phyloP scores from a whole-genome alignment of 1,140 invertebrate genomes.

The Lordiphosa mommai region DNA sequence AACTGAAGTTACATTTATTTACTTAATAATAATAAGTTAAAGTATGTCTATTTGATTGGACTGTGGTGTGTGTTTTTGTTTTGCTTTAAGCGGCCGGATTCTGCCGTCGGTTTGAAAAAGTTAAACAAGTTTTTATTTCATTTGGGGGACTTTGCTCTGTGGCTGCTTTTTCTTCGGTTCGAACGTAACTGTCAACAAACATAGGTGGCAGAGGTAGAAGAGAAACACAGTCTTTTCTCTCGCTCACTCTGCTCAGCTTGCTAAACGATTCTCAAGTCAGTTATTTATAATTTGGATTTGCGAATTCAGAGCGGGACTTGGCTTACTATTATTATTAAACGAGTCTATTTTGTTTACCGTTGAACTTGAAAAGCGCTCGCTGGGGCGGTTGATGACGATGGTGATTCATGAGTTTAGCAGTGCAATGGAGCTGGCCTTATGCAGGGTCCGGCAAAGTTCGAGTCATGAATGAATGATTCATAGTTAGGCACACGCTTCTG shows the following conservation, averaged over 20 bases:
- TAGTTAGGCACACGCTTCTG: too few relatives aligned
- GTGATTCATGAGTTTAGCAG: too few relatives aligned
- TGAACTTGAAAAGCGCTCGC: constrained; percentile 33
- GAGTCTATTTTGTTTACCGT: constrained; percentile 52
- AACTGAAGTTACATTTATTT: too few relatives aligned
- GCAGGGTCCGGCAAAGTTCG: background rate
- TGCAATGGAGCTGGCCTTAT: background rate
- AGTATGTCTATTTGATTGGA: background rate
- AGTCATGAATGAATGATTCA: constrained; percentile 10
- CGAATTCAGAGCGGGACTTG: constrained; percentile 19
- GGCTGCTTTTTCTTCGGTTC: constrained; percentile 31
- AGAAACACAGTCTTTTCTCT: background rate
- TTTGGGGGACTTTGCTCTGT: constrained; percentile 3
- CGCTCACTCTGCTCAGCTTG: constrained; percentile 18
- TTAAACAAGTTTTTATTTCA: constrained; percentile 46
- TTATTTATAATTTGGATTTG: constrained; percentile 41
- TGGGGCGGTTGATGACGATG: constrained; percentile 1
- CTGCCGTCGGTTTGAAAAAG: constrained; percentile 36
- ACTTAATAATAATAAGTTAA: too few relatives aligned
- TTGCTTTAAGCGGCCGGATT: constrained; percentile 35
- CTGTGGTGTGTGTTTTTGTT: constrained; percentile 13
- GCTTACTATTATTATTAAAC: constrained; percentile 12
- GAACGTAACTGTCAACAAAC: constrained; percentile 52
- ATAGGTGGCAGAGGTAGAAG: constrained; percentile 23
- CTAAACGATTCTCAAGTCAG: constrained; percentile 34